Evolutionary conservation across 2,888 invertebrate genomes (phyloP).

Genomic region (Cotesia congregata): DNA sequence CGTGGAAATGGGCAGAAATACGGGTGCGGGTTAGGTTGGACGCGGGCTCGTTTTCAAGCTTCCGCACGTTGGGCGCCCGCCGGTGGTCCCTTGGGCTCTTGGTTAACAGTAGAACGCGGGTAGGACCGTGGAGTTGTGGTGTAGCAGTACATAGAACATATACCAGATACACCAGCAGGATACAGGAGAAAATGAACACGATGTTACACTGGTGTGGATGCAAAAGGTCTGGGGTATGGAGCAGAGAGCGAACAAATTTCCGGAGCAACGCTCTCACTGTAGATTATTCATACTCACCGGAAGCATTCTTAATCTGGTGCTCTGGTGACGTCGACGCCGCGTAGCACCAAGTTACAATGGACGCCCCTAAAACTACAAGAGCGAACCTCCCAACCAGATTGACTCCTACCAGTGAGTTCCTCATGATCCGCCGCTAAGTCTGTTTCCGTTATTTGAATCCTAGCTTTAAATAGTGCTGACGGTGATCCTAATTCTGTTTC

Average conservation of each 20-base stretch:
- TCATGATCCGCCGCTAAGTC: conserved; percentile 45
- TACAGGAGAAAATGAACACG: background rate
- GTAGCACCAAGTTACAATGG: background rate
- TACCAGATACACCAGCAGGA: background rate
- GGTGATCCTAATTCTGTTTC: background rate
- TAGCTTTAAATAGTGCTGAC: background rate
- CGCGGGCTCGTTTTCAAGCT: conserved; percentile 31
- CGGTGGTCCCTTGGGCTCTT: conserved; percentile 33
- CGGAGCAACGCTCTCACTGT: conserved; percentile 30
- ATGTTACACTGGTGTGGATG: background rate
- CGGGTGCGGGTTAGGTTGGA: background rate
- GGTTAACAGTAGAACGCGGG: conserved; percentile 27
- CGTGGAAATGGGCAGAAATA: background rate
- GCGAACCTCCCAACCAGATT: conserved; percentile 16
- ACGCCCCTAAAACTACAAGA: conserved; percentile 7
- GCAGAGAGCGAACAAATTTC: conserved; percentile 36
- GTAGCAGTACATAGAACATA: conserved; percentile 20
- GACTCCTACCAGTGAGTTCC: conserved; percentile 15
- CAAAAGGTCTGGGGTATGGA: background rate
- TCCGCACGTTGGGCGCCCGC: conserved; percentile 15
- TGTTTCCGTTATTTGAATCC: conserved; percentile 17
- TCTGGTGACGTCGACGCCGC: conserved; percentile 23
- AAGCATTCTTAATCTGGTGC: conserved; percentile 46
- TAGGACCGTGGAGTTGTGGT: background rate
- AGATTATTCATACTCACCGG: conserved; percentile 45